phyloP scores from a whole-genome alignment of 2,888 invertebrate genomes.

The Trachelus troglodyta region DNA sequence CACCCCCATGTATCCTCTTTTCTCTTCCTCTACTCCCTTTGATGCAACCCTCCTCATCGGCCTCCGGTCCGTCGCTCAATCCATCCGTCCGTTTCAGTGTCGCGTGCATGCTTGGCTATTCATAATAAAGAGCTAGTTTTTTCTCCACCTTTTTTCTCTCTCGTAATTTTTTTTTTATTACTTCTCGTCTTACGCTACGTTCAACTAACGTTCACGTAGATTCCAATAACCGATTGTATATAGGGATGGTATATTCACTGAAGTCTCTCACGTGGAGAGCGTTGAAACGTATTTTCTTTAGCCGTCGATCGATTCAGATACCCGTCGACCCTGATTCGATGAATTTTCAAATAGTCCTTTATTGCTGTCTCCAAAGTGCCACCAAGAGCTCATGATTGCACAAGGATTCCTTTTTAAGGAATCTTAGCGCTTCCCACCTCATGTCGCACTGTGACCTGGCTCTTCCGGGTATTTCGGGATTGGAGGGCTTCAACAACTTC shows the following conservation, averaged over 20 bases:
- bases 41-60: conserved; percentile 13
- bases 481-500: neutral
- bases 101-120: conserved; percentile 16
- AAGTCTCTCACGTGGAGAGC: too few species aligned
- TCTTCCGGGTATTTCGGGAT: neutral
- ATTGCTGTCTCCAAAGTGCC: neutral
- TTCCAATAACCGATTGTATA: neutral
- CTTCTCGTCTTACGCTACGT: neutral
- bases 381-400: neutral
- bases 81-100: neutral
- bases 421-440: neutral
- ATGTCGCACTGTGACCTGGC: neutral
- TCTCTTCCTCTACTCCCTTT: conserved; percentile 18
- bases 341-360: neutral
- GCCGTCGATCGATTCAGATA: neutral
- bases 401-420: neutral
- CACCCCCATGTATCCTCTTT: conserved; percentile 30
- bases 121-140: conserved; percentile 20
- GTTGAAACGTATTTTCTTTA: neutral
- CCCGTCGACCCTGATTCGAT: neutral
- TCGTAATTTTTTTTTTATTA: conserved; percentile 19
- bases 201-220: neutral
- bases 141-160: conserved; percentile 9
- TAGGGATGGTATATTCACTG: too few species aligned
- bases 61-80: neutral